Conservation (phyloP, 2,113 vertebrate genomes). For the Meriones unguiculatus region DNA sequence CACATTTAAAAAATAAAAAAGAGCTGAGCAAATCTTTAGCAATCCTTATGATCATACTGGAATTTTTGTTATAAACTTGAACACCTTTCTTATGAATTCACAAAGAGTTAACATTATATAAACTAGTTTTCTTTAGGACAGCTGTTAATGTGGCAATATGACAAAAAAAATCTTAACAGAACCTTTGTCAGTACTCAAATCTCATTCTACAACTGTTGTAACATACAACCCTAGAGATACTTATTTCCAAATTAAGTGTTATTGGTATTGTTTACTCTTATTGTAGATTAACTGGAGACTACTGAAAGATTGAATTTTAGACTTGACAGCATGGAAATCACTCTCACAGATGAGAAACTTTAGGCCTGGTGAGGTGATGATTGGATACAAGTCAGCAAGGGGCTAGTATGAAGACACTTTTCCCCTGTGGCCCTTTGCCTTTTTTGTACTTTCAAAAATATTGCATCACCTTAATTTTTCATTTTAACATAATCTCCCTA, state of each 20-base stretch:
- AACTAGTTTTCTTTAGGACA: neutral
- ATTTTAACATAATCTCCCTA: constrained; percentile 23
- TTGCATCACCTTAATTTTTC: neutral
- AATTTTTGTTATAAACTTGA: constrained; percentile 35
- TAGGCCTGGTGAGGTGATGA: neutral
- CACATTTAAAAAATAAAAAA: neutral
- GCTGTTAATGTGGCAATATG: too few species aligned
- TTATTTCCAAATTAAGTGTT: neutral
- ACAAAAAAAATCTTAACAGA: neutral
- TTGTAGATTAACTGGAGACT: neutral
- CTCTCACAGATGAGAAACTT: neutral
- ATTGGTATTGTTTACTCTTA: neutral
- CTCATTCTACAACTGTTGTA: neutral
- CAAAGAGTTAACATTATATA: neutral
- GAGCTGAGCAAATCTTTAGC: neutral
- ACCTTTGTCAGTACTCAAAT: neutral
- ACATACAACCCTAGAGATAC: neutral
- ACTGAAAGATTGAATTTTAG: neutral
- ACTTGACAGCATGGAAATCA: neutral
- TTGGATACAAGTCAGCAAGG: neutral
- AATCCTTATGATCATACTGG: neutral
- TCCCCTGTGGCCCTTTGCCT: neutral
- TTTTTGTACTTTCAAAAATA: neutral
- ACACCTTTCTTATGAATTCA: neutral
- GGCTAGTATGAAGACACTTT: neutral